phyloP scores from a whole-genome alignment of 2,113 vertebrate species.

The Drymodes brunneopygia region DNA sequence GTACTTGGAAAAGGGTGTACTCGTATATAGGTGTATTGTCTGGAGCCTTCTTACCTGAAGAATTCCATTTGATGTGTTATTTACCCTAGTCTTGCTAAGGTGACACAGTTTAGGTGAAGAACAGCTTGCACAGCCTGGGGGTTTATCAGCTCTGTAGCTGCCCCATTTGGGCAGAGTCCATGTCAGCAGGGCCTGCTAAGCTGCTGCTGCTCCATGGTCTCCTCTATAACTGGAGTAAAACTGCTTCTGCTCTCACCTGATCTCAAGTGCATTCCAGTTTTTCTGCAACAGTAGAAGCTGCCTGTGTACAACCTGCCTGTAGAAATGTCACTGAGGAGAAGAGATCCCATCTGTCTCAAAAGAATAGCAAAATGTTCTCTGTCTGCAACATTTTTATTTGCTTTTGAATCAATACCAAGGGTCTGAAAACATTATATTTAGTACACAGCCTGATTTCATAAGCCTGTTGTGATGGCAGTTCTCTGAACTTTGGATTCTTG shows the following conservation, averaged over 20 bases:
- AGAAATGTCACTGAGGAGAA: not conserved
- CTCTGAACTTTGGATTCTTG: not conserved
- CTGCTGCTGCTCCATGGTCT: not conserved
- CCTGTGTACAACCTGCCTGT: not conserved
- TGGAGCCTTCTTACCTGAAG: not conserved
- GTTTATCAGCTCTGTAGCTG: not conserved
- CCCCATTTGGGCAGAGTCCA: not conserved
- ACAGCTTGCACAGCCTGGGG: not conserved
- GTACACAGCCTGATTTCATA: not conserved
- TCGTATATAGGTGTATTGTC: not conserved
- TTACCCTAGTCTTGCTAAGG: not conserved
- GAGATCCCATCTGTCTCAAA: not conserved
- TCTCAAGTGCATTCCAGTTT: not conserved
- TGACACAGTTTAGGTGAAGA: not conserved
- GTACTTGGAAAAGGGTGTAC: not conserved
- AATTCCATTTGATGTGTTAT: not conserved
- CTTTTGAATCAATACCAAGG: not conserved
- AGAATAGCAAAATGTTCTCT: not conserved
- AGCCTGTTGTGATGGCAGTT: not conserved
- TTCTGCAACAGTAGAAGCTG: not conserved
- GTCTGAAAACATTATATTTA: not conserved
- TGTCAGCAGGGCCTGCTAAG: not conserved
- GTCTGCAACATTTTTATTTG: not conserved
- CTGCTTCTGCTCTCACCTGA: not conserved
- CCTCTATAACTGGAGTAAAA: not conserved